Evolutionary conservation across 2,113 vertebrate species (phyloP), one percentile per base, ranked within the genome.

Genomic region (Paramisgurnus dabryanus): DNA sequence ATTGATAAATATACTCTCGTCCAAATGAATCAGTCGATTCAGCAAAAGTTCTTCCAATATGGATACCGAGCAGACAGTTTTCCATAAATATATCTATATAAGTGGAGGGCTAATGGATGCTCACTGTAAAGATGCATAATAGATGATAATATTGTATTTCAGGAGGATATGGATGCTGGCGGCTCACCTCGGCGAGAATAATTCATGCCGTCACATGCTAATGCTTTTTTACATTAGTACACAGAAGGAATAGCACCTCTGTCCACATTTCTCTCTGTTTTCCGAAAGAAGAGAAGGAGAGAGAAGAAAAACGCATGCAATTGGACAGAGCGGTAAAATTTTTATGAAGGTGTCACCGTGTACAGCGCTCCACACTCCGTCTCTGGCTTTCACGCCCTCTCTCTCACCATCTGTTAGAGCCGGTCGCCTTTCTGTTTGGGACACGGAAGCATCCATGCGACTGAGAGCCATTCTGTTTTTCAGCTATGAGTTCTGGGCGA

Each of bases 301-400:
- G 53, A 47, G 72, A 72, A 70, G 57, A 74, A 84, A 81, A 77
- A 63, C 47, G 58, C 71, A 58, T 39, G 69, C 67, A 79, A 63
- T 66, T 79, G 76, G 76, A 84, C 75, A 78, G 57, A 81, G 72
- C 12, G 12, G 55, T 90, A 80, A 88, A 88, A 88, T 69, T 87
- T 89, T 89, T 76, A 89, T 86, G 85, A 87, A 83, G 67, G 82
- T 85, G 86, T 89, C 86, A 87, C 80, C 61, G 82, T 85, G 85
- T 88, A 86, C 75, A 80, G 85, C 70, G 61, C n/a, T 17, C 4
- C 76, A 27, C 15, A 22, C 73, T 61, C 65, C 12, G 58, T 60
- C 27, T 77, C 64, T 71, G 50, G 84, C 81, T 86, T 69, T 58
- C 84, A 87, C 85, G 84, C 82, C 47, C 70, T 58, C 77, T 57